These are phyloP conservation scores for Melanotaenia boesemani DNA, from an alignment of 2,797 vertebrate genomes.

Conservation along the genomic window DNA sequence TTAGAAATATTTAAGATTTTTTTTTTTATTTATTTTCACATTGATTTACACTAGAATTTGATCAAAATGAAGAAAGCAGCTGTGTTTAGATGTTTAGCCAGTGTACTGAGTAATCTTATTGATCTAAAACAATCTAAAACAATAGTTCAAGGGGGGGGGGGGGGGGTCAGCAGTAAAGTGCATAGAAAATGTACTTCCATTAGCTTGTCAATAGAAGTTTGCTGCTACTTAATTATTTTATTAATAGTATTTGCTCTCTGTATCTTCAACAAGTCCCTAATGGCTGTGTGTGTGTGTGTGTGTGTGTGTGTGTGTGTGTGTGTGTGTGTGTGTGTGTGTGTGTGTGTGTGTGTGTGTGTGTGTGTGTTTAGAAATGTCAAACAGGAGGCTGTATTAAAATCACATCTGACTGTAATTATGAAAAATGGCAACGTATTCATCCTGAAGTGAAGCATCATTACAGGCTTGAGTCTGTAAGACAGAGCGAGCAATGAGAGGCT, in stretches of 20 bases:
- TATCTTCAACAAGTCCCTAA: slow-evolving; percentile 25
- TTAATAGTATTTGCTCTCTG: slow-evolving; percentile 24
- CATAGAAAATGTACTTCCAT: neutral
- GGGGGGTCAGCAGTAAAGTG: neutral
- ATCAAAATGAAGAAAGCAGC: neutral
- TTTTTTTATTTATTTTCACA: neutral
- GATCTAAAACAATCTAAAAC: neutral
- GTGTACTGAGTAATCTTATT: neutral
- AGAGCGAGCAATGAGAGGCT: slow-evolving; percentile 52
- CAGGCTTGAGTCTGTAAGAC: slow-evolving; percentile 48
- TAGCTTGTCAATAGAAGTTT: neutral
- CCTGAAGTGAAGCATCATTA: slow-evolving; percentile 64
- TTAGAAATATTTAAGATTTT: neutral
- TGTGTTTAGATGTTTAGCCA: neutral
- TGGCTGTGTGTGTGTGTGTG: slow-evolving; percentile 41
- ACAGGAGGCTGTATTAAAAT: slow-evolving; percentile 67
- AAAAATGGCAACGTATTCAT: slow-evolving; percentile 68
- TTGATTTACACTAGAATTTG: neutral
- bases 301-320: slow-evolving; percentile 33
- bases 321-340: slow-evolving; percentile 34
- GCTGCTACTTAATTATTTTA: slow-evolving; percentile 7
- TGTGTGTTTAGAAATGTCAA: slow-evolving; percentile 72
- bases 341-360: slow-evolving; percentile 34
- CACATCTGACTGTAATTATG: slow-evolving; percentile 70
- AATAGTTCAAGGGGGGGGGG: neutral